A percentile compares a stretch with the other conserved stretches of the same genome.
These are phyloP conservation scores for Peromyscus melanophrys DNA, from an alignment of 2,797 vertebrate species.

Conservation along the genomic window DNA sequence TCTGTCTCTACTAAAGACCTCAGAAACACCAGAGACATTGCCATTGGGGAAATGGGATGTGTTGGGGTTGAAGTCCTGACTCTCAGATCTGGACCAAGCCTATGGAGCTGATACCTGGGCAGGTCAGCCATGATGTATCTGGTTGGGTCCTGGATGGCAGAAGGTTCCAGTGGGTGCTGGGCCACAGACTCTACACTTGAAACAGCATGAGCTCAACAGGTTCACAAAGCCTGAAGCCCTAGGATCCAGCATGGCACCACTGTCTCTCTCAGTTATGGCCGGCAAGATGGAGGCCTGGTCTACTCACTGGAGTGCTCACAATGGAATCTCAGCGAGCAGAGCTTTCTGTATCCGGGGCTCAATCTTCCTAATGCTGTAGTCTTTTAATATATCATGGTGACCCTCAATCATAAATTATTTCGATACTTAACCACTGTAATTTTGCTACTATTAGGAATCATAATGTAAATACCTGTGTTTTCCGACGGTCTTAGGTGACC, in stretches of 20 bases:
- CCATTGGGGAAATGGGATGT: not conserved
- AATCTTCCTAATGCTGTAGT: not conserved
- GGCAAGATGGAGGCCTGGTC: not conserved
- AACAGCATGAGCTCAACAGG: accelerated
- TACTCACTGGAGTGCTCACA: not conserved
- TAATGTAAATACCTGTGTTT: not conserved
- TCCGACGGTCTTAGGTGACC: not conserved
- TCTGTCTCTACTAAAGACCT: not conserved
- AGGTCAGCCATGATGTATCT: not conserved
- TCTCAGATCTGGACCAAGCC: not conserved
- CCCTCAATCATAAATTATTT: not conserved
- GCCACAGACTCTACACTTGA: not conserved
- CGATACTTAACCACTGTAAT: not conserved
- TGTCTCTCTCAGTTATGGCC: not conserved
- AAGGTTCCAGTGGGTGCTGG: not conserved
- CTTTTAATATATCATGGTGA: not conserved
- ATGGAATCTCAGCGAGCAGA: not conserved
- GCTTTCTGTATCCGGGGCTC: not conserved
- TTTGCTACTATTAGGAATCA: not conserved
- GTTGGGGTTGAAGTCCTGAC: not conserved
- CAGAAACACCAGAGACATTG: not conserved
- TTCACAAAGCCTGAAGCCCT: not conserved
- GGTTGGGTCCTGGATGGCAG: not conserved
- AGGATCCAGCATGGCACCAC: not conserved
- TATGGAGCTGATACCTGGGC: not conserved